Conservation (phyloP, 1,140 invertebrate genomes). For the Papilio helenus region DNA sequence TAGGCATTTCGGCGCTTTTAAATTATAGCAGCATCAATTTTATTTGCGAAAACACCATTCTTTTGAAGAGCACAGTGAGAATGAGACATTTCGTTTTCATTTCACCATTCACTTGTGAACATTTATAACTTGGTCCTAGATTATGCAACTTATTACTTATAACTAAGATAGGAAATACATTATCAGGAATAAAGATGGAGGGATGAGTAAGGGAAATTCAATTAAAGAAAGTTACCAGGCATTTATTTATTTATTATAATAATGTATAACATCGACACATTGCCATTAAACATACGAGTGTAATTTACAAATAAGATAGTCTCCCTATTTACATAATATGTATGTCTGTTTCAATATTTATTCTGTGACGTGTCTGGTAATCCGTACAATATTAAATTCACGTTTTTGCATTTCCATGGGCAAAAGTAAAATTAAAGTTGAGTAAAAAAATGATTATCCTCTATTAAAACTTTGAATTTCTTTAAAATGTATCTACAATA, state of each 20-base stretch:
- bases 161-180: not conserved
- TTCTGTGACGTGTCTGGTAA: conserved; percentile 53
- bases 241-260: conserved; percentile 76
- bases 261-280: conserved; percentile 82
- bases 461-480: conserved; percentile 6
- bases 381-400: conserved; percentile 46
- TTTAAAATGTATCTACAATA: conserved; percentile 13
- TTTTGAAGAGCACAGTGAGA: too few relatives aligned
- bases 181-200: not conserved
- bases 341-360: conserved; percentile 57
- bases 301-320: conserved; percentile 80
- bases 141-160: not conserved
- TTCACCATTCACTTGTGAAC: too few relatives aligned
- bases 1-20: too few relatives aligned
- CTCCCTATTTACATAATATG: conserved; percentile 72
- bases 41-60: too few relatives aligned
- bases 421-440: not conserved
- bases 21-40: too few relatives aligned
- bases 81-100: too few relatives aligned
- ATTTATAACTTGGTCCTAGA: not conserved
- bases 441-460: not conserved
- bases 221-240: conserved; percentile 51
- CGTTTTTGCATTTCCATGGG: conserved; percentile 27
- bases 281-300: conserved; percentile 75
- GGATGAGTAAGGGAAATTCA: not conserved